These are phyloP conservation scores for Coreoperca whiteheadi DNA, from an alignment of 2,113 vertebrate species.

Conservation along the genomic window DNA sequence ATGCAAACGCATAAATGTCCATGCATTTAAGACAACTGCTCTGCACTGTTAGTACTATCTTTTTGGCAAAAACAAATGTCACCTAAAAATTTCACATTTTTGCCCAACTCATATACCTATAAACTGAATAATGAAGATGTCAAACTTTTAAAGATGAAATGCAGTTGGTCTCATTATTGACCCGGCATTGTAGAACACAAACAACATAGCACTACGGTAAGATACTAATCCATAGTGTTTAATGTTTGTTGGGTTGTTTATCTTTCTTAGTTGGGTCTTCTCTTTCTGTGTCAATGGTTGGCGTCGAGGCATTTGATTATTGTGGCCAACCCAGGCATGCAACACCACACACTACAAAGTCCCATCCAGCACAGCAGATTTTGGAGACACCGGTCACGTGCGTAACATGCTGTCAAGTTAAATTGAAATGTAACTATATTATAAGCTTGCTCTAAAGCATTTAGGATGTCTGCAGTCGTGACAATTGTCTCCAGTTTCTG, in stretches of 20 bases:
- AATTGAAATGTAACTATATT: neutral
- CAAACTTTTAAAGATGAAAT: neutral
- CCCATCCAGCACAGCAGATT: constrained; percentile 17
- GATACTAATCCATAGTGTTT: constrained; percentile 14
- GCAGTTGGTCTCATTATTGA: neutral
- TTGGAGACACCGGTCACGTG: constrained; percentile 9
- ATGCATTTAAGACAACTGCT: constrained; percentile 24
- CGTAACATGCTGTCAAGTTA: neutral
- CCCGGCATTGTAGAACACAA: constrained; percentile 28
- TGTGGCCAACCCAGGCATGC: constrained; percentile 7
- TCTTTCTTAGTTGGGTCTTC: constrained; percentile 46
- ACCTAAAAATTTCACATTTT: neutral
- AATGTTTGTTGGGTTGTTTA: constrained; percentile 29
- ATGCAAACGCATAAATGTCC: constrained; percentile 34
- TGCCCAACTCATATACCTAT: constrained; percentile 11
- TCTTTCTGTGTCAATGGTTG: constrained; percentile 13
- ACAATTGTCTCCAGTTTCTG: constrained; percentile 4
- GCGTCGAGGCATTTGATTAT: constrained; percentile 11
- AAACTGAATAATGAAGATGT: constrained; percentile 41
- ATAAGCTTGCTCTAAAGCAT: neutral
- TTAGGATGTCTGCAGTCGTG: neutral
- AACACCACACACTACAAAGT: constrained; percentile 18
- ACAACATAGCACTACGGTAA: neutral
- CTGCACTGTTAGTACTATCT: constrained; percentile 26
- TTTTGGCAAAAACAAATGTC: constrained; percentile 9